Evolutionary conservation across 2,113 vertebrate genomes (phyloP).

Genomic region (Brachypteracias leptosomus): DNA sequence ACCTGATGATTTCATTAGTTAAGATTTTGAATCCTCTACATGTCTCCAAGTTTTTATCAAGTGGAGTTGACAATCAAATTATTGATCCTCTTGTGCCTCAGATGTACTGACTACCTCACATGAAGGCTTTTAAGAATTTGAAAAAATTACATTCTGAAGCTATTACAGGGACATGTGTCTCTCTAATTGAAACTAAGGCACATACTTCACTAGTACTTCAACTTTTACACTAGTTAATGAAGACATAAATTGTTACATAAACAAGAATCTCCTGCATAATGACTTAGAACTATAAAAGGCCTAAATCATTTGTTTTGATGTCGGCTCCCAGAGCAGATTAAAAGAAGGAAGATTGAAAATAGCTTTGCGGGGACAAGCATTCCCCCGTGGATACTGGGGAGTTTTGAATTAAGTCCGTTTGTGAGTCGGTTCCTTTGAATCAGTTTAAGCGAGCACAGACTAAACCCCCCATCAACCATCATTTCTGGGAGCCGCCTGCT

Average conservation of each 20-base stretch:
- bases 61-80: neutral
- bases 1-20: neutral
- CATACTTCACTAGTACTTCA: neutral
- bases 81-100: neutral
- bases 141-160: neutral
- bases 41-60: neutral
- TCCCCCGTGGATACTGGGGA: neutral
- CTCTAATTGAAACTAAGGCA: neutral
- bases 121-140: neutral
- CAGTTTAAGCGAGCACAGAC: rapidly evolving
- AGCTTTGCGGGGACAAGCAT: neutral
- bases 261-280: neutral
- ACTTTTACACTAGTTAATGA: neutral
- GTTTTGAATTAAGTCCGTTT: no score
- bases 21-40: neutral
- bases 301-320: neutral
- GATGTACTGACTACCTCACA: rapidly evolving
- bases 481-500: neutral
- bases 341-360: neutral
- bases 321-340: neutral
- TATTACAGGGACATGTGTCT: rapidly evolving
- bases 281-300: neutral
- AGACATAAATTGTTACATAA: neutral
- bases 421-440: no score
- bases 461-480: rapidly evolving